Evolutionary conservation across 2,113 vertebrate species (phyloP), one percentile per base, ranked within the genome.

Genomic region (Festucalex cinctus): DNA sequence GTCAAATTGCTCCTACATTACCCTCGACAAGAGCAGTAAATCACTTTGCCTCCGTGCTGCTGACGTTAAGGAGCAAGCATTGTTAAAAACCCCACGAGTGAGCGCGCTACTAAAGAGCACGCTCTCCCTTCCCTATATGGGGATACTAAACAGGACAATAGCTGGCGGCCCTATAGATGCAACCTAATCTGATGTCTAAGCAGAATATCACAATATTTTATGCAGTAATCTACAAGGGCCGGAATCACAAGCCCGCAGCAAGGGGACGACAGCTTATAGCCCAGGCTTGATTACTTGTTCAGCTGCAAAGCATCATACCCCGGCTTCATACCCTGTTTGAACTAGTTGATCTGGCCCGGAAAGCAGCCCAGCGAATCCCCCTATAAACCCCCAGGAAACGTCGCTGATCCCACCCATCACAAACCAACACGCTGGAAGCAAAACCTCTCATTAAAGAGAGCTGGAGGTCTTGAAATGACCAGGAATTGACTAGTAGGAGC

Each of bases 1-100:
- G 87, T 86, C 89, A 88, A 90, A 92, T 90, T 90, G 87, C 88
- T 86, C 81, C 78, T 77, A 79, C 84, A 88, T 90, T 90, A 90
- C 86, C 79, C 71, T 84, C 7, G 83, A 86, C 73, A 79, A 8
- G 80, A 79, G 78, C 70, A 74, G 73, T 87, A 87, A 86, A 84
- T 88, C 86, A 84, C 81, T 80, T 73, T 74, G 81, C 81, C 79
- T 80, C 75, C 69, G 56, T 69, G 73, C 65, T 59, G 79, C 82
- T 74, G 80, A 87, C 74, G 70, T 74, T 79, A 70, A 79, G 78
- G 79, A 88, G 75, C 75, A 77, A 76, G 75, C 78, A 82, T 85
- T 85, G 85, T 90, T 88, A 74, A 85, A 85, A 86, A 61, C 69
- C 69, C 80, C 70, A 22, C 83, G 73, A 64, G 82, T 74, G 46